These are phyloP conservation scores for Gallinago solitaria DNA, from an alignment of 2,797 vertebrate genomes.

Conservation along the genomic window DNA sequence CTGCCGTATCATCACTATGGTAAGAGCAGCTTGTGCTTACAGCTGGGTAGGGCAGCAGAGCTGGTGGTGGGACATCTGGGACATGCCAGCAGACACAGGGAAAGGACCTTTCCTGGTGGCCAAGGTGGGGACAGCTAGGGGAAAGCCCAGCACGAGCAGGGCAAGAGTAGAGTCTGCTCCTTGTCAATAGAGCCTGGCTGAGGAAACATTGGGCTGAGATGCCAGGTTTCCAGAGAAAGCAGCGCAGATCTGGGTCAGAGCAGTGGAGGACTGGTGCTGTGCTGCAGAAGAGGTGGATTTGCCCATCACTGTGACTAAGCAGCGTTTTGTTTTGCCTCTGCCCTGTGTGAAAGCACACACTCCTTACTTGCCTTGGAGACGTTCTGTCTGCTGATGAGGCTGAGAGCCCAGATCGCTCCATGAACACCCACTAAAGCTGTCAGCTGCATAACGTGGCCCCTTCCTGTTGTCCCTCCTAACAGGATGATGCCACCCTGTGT, in stretches of 20 bases:
- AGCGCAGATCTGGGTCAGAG: not conserved
- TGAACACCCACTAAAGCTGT: not conserved
- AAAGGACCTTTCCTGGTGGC: not conserved
- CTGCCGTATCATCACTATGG: conserved; percentile 97
- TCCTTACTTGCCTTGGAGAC: not conserved
- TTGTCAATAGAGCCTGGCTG: not conserved
- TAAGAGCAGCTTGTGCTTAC: conserved; percentile 63
- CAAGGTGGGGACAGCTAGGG: not conserved
- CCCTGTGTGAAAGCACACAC: not conserved
- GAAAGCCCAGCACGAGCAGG: not conserved
- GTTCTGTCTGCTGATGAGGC: not conserved
- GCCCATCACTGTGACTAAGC: not conserved
- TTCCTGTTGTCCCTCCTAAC: not conserved
- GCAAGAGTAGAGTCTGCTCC: not conserved
- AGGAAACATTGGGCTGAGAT: not conserved
- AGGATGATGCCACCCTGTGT: not conserved
- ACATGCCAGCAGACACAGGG: not conserved
- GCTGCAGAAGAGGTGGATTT: not conserved
- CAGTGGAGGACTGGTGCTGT: not conserved
- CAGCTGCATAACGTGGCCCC: not conserved
- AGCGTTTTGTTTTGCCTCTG: not conserved
- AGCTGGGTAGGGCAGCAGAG: not conserved
- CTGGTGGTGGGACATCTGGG: not conserved
- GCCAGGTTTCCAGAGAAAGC: not conserved
- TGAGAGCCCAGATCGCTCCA: not conserved